Evolutionary conservation across 1,140 invertebrate genomes (phyloP).

Genomic region (Epicauta chinensis): DNA sequence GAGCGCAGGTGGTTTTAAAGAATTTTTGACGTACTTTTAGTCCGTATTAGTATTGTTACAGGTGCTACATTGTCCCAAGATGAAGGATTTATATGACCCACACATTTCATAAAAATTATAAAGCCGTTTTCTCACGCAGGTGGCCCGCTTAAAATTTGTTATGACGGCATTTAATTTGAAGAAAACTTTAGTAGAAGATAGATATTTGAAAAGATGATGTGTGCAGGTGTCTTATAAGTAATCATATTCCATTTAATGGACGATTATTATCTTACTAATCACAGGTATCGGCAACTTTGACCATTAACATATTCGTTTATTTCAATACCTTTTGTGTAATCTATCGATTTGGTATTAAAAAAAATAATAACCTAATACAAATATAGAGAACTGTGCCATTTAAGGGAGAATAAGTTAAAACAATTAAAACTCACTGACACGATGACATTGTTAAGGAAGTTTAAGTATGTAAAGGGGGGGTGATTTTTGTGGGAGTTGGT

Average conservation of each 20-base stretch:
- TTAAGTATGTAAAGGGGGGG: background rate
- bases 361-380: no score
- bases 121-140: constrained; percentile 17
- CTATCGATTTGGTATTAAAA: no score
- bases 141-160: constrained; percentile 6
- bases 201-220: background rate
- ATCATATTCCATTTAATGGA: background rate
- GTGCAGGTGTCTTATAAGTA: constrained; percentile 4
- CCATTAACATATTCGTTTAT: background rate
- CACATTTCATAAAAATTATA: constrained; percentile 17
- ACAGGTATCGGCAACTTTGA: background rate
- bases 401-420: background rate
- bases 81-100: constrained; percentile 14
- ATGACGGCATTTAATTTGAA: constrained; percentile 12
- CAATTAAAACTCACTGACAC: constrained; percentile 26
- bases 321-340: background rate
- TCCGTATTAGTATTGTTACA: constrained; percentile 13
- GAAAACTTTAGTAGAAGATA: background rate
- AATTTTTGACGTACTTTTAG: constrained; percentile 10
- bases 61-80: constrained; percentile 7
- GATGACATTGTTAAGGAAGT: constrained; percentile 24
- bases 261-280: background rate
- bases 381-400: no score
- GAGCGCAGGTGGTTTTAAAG: constrained; percentile 11
- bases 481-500: background rate